Percentiles rank a stretch among this genome's conserved stretches.
These are phyloP conservation scores for Fulica atra DNA, from an alignment of 2,113 vertebrate genomes.

Conservation along the genomic window DNA sequence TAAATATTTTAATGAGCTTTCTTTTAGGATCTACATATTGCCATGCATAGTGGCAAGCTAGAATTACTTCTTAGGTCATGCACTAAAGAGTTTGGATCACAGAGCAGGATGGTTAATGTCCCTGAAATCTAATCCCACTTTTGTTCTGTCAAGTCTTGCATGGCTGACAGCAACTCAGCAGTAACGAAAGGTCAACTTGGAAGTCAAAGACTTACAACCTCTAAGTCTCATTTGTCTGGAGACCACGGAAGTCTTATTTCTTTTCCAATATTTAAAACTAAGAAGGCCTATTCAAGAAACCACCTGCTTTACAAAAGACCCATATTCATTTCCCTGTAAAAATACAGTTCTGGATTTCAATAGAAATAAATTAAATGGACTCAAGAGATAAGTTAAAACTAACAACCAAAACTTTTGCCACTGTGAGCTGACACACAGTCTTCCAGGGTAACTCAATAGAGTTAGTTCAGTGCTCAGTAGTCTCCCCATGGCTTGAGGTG, in stretches of 20 bases:
- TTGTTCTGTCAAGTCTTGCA: constrained; percentile 49
- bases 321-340: background rate
- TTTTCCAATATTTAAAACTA: background rate
- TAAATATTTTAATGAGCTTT: constrained; percentile 13
- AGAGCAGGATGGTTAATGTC: background rate
- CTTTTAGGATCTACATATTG: constrained; percentile 6
- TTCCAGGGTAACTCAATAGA: background rate
- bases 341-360: background rate
- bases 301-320: background rate
- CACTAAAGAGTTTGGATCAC: background rate
- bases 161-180: constrained; percentile 57
- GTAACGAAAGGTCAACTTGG: constrained; percentile 49
- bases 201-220: constrained; percentile 50
- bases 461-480: background rate
- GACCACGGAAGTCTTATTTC: background rate
- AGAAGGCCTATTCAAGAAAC: background rate
- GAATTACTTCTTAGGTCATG: constrained; percentile 19
- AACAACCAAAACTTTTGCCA: background rate
- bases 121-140: constrained; percentile 53
- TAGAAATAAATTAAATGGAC: background rate
- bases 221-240: constrained; percentile 1
- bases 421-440: background rate
- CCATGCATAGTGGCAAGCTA: background rate
- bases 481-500: background rate
- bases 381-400: background rate